These are phyloP conservation scores for Porites lobata DNA, from an alignment of 92 coral and sea anemone species.

Conservation along the genomic window DNA sequence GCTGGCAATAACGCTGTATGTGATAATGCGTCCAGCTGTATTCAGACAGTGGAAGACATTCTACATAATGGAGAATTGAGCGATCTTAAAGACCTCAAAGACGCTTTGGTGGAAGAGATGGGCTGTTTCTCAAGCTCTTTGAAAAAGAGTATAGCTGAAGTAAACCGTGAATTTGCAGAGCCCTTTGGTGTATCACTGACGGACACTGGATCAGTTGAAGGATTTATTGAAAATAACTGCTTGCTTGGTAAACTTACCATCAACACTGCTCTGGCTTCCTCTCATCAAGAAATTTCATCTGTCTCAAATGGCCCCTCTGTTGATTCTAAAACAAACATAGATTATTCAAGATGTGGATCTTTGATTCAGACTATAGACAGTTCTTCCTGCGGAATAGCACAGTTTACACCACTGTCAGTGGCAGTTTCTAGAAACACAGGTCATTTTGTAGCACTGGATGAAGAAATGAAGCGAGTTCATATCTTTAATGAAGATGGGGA, in stretches of 20 bases:
- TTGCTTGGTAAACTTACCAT: slow-evolving; percentile 32
- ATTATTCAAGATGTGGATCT: slow-evolving; percentile 30
- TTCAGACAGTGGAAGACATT: slow-evolving; percentile 34
- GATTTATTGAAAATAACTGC: slow-evolving; percentile 29
- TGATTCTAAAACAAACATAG: neutral
- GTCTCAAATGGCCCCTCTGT: neutral
- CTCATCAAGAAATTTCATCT: neutral
- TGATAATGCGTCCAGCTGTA: slow-evolving; percentile 44
- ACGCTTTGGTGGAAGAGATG: slow-evolving; percentile 42
- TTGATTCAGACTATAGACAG: slow-evolving; percentile 23
- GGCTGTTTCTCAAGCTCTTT: slow-evolving; percentile 23
- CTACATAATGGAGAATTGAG: slow-evolving; percentile 26
- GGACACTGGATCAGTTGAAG: slow-evolving; percentile 7
- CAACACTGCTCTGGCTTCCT: neutral
- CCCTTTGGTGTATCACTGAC: slow-evolving; percentile 33
- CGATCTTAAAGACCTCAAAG: slow-evolving; percentile 50
- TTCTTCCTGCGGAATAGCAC: slow-evolving; percentile 6
- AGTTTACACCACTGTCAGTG: slow-evolving; percentile 38
- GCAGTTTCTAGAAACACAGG: slow-evolving; percentile 35
- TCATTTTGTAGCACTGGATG: slow-evolving; percentile 44
- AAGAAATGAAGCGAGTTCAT: slow-evolving; percentile 41
- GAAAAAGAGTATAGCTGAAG: slow-evolving; percentile 26
- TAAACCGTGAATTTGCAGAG: slow-evolving; percentile 22
- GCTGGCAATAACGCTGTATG: slow-evolving; percentile 14
- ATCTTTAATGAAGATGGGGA: slow-evolving; percentile 44